phyloP scores from a whole-genome alignment of 2,888 invertebrate genomes.

The Prosapia bicincta region DNA sequence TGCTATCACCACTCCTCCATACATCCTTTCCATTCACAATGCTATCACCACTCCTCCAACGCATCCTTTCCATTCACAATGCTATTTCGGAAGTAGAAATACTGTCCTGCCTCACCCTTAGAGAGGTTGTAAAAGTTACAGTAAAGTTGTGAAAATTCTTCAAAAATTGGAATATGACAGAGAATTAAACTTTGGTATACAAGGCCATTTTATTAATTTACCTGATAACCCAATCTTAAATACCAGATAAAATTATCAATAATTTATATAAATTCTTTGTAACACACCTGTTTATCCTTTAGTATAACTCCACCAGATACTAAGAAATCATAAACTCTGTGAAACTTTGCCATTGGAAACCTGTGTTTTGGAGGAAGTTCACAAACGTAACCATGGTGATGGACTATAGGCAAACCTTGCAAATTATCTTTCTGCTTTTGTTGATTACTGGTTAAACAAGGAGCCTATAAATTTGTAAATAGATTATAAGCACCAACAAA shows the following conservation, averaged over 20 bases:
- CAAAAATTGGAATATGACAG: too few species aligned
- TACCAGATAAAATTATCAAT: not conserved
- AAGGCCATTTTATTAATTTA: not conserved
- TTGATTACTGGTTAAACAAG: not conserved
- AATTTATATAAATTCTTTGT: too few species aligned
- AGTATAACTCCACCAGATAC: constrained; percentile 29
- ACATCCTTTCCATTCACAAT: too few species aligned
- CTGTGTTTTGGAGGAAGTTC: constrained; percentile 34
- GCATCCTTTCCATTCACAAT: too few species aligned
- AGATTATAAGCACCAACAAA: too few species aligned
- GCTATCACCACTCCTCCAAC: too few species aligned
- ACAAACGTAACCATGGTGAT: constrained; percentile 36
- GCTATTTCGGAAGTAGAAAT: too few species aligned
- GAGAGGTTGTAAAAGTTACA: too few species aligned
- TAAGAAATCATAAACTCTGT: constrained; percentile 30
- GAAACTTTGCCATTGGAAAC: constrained; percentile 36
- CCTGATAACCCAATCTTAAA: not conserved
- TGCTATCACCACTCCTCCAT: too few species aligned
- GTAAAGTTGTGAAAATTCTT: too few species aligned
- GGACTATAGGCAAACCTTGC: constrained; percentile 33
- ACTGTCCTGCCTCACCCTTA: too few species aligned
- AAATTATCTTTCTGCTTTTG: constrained; percentile 6
- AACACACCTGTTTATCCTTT: constrained; percentile 28
- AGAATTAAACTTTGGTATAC: too few species aligned
- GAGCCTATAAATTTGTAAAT: not conserved